A percentile compares a stretch with the other conserved stretches of the same genome.
Conservation (phyloP, 2,888 invertebrate species). For the Brachylomia viminalis region DNA sequence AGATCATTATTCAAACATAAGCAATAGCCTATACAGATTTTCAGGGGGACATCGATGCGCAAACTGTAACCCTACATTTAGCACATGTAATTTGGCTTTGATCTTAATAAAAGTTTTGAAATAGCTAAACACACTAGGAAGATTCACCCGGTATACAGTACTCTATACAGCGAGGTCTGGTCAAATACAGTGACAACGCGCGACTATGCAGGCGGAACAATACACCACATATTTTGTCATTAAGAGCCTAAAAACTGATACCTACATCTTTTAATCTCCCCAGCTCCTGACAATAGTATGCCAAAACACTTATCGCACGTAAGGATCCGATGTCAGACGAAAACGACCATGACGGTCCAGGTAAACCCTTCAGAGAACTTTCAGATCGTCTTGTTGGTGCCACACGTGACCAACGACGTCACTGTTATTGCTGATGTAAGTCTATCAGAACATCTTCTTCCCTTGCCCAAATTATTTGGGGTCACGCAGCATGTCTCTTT, state of each 20-base stretch:
- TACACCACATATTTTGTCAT: not conserved
- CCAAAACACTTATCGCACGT: constrained; percentile 23
- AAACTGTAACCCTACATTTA: no score
- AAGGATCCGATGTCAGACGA: constrained; percentile 59
- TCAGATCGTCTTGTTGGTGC: constrained; percentile 68
- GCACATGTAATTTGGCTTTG: no score
- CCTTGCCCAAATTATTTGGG: not conserved
- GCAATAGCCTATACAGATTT: no score
- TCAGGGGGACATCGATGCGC: no score
- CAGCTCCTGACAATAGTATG: constrained; percentile 31
- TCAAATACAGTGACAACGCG: not conserved
- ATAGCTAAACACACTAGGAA: not conserved
- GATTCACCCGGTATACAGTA: no score
- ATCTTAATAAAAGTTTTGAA: not conserved
- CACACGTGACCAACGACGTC: constrained; percentile 35
- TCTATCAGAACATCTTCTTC: not conserved
- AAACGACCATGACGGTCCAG: constrained; percentile 44
- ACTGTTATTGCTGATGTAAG: constrained; percentile 39
- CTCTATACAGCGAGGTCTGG: not conserved
- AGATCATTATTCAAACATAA: not conserved
- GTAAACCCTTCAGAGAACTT: constrained; percentile 49
- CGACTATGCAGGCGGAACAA: not conserved
- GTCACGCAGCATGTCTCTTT: not conserved
- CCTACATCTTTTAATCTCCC: not conserved
- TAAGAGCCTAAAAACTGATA: not conserved